phyloP scores from a whole-genome alignment of 1,140 invertebrate genomes.

The Cheumatopsyche charites region DNA sequence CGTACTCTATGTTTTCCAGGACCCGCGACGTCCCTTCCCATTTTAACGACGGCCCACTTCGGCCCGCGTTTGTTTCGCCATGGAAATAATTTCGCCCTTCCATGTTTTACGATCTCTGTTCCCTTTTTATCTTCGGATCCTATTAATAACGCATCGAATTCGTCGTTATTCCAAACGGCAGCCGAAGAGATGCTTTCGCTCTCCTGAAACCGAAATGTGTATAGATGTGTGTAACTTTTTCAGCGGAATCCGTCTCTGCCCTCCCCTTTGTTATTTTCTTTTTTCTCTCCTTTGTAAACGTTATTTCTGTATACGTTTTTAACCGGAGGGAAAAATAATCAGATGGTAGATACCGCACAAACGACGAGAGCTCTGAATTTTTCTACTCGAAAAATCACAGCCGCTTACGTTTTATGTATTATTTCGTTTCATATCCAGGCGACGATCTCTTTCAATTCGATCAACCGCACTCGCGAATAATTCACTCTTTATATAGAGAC shows the following conservation, averaged over 20 bases:
- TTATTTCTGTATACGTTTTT: constrained; percentile 16
- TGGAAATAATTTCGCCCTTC: neutral
- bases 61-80: neutral
- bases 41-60: neutral
- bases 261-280: neutral
- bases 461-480: too few species aligned
- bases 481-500: too few species aligned
- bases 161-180: constrained; percentile 18
- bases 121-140: constrained; percentile 14
- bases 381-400: constrained; percentile 10
- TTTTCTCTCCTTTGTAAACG: constrained; percentile 9
- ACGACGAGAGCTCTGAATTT: neutral
- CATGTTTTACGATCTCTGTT: neutral
- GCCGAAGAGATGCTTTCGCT: too few species aligned
- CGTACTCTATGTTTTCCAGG: too few species aligned
- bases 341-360: neutral
- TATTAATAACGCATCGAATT: constrained; percentile 25
- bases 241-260: neutral
- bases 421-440: neutral
- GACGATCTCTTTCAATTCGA: neutral
- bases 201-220: neutral
- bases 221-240: neutral
- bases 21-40: too few species aligned
- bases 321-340: constrained; percentile 14
- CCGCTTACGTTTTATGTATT: neutral